These are phyloP conservation scores for Chymomyza amoena DNA, from an alignment of 2,888 invertebrate genomes.

Conservation along the genomic window DNA sequence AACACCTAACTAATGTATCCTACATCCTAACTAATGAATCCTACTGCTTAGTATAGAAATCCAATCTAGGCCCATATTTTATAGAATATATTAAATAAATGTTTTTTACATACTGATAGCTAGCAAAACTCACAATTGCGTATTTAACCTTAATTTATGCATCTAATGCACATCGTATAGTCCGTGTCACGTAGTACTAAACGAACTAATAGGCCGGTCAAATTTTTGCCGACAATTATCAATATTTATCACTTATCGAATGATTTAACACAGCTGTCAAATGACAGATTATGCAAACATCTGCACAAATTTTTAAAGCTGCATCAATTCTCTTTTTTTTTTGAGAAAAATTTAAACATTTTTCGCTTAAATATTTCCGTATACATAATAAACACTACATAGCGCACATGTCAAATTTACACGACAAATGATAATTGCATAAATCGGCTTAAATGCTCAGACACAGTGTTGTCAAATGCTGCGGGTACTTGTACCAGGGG, in stretches of 20 bases:
- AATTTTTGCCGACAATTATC: constrained; percentile 4
- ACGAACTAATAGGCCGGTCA: not conserved
- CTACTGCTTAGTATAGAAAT: too few species aligned
- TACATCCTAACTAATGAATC: too few species aligned
- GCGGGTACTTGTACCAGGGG: constrained; percentile 14
- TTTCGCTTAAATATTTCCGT: constrained; percentile 23
- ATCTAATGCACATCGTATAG: constrained; percentile 17
- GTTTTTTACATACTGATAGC: too few species aligned
- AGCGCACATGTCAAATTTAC: constrained; percentile 50
- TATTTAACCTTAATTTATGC: constrained; percentile 13
- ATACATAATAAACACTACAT: not conserved
- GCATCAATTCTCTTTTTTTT: not conserved
- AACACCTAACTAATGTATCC: too few species aligned
- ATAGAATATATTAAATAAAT: too few species aligned
- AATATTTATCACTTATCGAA: constrained; percentile 16
- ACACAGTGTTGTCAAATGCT: constrained; percentile 25
- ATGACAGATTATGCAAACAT: constrained; percentile 42
- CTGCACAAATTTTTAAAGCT: constrained; percentile 21
- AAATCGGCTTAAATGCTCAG: constrained; percentile 73
- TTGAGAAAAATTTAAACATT: constrained; percentile 28
- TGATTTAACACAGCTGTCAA: constrained; percentile 31
- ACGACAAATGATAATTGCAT: constrained; percentile 73
- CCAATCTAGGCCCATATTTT: too few species aligned
- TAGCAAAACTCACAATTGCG: not conserved
- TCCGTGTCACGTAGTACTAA: constrained; percentile 34